Evolutionary conservation across 37 sponge, comb jelly and placozoan species (phyloP).

Genomic region (Ianthella basta): DNA sequence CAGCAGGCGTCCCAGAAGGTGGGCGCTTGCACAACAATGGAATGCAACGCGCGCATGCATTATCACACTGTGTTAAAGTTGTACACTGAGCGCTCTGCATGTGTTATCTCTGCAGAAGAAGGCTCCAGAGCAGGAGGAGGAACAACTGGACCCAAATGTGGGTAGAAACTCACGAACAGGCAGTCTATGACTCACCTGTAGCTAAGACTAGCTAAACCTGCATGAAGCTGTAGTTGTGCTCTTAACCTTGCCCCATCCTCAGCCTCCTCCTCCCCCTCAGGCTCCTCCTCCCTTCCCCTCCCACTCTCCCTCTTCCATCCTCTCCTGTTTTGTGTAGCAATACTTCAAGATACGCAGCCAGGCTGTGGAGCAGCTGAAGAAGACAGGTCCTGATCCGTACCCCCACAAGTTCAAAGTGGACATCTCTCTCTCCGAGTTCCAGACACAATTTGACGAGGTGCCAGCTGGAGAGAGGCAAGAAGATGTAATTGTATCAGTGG

Average conservation of each 20-base stretch:
- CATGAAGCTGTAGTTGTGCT: neutral
- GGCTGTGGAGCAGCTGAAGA: conserved; percentile 62
- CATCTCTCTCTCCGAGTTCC: conserved; percentile 83
- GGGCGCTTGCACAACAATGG: neutral
- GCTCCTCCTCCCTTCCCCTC: too few species aligned
- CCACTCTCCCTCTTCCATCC: too few species aligned
- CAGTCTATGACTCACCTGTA: too few species aligned
- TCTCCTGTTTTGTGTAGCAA: conserved; percentile 56
- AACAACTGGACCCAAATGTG: conserved; percentile 92
- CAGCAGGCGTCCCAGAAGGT: conserved; percentile 12
- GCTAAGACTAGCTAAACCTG: too few species aligned
- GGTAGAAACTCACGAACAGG: neutral
- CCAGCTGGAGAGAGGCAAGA: conserved; percentile 58
- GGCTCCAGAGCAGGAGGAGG: conserved; percentile 46
- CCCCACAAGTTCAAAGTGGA: conserved; percentile 98
- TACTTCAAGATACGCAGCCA: conserved; percentile 80
- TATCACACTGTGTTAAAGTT: neutral
- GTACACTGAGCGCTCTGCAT: neutral
- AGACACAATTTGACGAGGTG: conserved; percentile 70
- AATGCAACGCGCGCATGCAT: neutral
- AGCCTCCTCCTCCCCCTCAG: neutral
- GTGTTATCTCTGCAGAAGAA: conserved; percentile 2
- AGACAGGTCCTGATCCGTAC: conserved; percentile 86
- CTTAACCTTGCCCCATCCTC: neutral
- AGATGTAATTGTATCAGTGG: conserved; percentile 66